Evolutionary conservation across 2,113 vertebrate species (phyloP), one percentile per base, ranked within the genome.

Genomic region (Cyrtonyx montezumae): DNA sequence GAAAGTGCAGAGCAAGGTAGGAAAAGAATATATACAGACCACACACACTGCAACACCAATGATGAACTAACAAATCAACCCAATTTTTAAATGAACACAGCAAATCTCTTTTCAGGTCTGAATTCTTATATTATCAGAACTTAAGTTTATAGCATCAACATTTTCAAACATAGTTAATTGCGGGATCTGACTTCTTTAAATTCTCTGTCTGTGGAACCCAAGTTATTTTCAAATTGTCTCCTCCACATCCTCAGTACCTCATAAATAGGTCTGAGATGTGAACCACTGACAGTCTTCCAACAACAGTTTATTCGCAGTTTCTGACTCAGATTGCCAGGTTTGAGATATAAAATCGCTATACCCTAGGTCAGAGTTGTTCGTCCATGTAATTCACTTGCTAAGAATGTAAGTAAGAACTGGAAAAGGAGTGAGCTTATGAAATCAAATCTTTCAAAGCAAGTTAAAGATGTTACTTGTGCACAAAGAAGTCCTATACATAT

Each of bases 81-180:
- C 42, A 7, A 45, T 34, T 46, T 68, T 30, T 73, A 28, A 34
- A 8, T 0, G 0, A 90, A 26, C 30, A 75, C 20, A 4, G 7
- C 5, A 77, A 48, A 73, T 7, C 28, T 55, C 30, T 69, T 43
- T 32, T 68, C 48, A 63, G 43, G 9, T 26, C 36, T 37, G 13
- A 59, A 45, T 17, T 26, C 43, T 49, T 63, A 45, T 11, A 3
- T 3, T 59, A 67, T 37, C 45, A 30, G 51, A 82, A 2, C 12
- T 65, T 82, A 12, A 79, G 8, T 23, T 48, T 55, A 42, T 61
- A 63, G 17, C 6, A 65, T 32, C 73, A 55, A 22, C 8, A 4
- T 30, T 46, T 56, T 58, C 58, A 71, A 20, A n/a, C 11, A 55
- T 13, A 79, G 36, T 37, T 61, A 73, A 61, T 3, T 66, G 9